These are phyloP conservation scores for Manacus vitellinus DNA, from an alignment of 2,113 vertebrate genomes.

Conservation along the genomic window DNA sequence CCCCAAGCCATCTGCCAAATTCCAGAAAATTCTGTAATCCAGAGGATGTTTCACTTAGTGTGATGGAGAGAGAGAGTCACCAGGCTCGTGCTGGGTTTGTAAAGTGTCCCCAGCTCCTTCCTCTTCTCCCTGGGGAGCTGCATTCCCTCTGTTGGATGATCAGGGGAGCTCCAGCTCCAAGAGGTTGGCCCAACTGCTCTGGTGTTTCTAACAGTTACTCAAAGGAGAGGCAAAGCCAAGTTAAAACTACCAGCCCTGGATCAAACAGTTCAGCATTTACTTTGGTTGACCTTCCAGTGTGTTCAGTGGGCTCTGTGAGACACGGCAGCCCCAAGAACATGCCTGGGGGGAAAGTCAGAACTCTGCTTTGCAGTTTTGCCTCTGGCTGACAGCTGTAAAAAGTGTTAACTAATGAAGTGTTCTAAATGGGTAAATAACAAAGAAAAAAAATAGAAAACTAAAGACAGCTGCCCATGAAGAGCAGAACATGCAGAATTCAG, in stretches of 20 bases:
- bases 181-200: not conserved
- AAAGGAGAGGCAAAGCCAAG: not conserved
- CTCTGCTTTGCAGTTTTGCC: not conserved
- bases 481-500: not conserved
- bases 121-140: not conserved
- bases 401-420: constrained; percentile 10
- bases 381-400: constrained; percentile 35
- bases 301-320: not conserved
- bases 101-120: not conserved
- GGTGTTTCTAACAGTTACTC: not conserved
- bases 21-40: not conserved
- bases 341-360: not conserved
- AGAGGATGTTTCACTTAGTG: not conserved
- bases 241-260: not conserved
- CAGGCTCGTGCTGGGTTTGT: not conserved
- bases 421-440: constrained; percentile 7
- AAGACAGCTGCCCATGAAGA: not conserved
- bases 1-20: not conserved
- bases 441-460: not conserved
- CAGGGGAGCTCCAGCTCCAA: not conserved
- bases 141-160: no score
- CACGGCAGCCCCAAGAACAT: not conserved
- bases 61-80: not conserved
- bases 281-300: not conserved
- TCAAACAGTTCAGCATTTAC: not conserved